A percentile compares a stretch with the other conserved stretches of the same genome.
phyloP scores from a whole-genome alignment of 2,113 vertebrate species.

The Carlito syrichta region DNA sequence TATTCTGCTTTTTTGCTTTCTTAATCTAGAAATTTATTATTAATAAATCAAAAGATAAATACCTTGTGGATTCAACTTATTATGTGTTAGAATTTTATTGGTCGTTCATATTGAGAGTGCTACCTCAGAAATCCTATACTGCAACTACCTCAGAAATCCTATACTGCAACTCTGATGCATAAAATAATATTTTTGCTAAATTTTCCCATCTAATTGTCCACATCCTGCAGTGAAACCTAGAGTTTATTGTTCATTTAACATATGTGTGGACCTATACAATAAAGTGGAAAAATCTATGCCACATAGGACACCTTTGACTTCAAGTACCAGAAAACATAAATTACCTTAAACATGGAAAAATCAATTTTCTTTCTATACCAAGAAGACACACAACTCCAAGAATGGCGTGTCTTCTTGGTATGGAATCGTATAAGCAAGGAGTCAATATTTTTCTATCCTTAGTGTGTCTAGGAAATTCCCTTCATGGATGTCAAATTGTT shows the following conservation, averaged over 20 bases:
- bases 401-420: background rate
- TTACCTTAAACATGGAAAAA: background rate
- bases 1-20: background rate
- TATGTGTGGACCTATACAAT: background rate
- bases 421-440: background rate
- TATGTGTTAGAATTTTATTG: background rate
- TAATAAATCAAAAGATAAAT: background rate
- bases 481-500: background rate
- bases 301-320: background rate
- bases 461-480: background rate
- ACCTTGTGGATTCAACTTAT: background rate
- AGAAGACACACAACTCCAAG: background rate
- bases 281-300: background rate
- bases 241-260: slow-evolving; percentile 41
- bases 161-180: background rate
- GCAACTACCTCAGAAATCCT: slow-evolving; percentile 31
- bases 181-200: background rate
- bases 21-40: background rate
- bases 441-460: background rate
- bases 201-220: background rate
- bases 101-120: background rate
- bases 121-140: no score
- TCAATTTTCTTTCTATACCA: background rate
- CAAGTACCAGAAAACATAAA: background rate
- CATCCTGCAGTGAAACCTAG: background rate